Percentiles rank a stretch among this genome's conserved stretches.
Evolutionary conservation across 2,797 vertebrate genomes (phyloP).

Genomic region (Chaenodraco wilsoni): DNA sequence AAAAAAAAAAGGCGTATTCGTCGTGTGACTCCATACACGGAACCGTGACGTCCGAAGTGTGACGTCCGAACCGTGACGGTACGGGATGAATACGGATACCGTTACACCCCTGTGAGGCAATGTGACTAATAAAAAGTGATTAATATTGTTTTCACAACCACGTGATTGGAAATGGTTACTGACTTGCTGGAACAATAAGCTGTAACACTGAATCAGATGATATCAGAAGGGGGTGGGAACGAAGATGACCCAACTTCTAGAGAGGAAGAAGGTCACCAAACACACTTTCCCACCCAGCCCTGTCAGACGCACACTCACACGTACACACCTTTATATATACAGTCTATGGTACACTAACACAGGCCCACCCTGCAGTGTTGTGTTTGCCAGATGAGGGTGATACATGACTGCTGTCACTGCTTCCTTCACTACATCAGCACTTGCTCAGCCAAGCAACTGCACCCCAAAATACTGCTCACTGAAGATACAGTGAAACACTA

Average conservation of each 20-base stretch:
- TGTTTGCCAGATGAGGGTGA: conserved; percentile 76
- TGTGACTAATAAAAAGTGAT: conserved; percentile 1
- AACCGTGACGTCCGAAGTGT: no score
- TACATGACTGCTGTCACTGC: conserved; percentile 70
- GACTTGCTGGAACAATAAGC: conserved; percentile 39
- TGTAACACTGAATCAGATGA: conserved; percentile 56
- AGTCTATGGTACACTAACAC: conserved; percentile 11
- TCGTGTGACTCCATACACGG: no score
- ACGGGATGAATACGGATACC: no score
- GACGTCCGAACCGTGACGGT: no score
- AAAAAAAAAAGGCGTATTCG: no score
- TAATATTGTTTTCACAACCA: conserved; percentile 8
- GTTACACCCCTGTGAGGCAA: background rate
- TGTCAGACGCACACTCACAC: conserved; percentile 47
- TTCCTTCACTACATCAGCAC: conserved; percentile 64
- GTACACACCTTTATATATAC: conserved; percentile 8
- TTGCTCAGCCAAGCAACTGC: conserved; percentile 51
- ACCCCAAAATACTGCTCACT: conserved; percentile 29
- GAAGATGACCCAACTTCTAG: conserved; percentile 68
- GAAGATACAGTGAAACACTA: conserved; percentile 52
- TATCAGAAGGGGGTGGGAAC: conserved; percentile 65
- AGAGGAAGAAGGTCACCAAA: conserved; percentile 80
- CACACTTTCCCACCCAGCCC: conserved; percentile 71
- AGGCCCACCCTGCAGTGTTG: conserved; percentile 60
- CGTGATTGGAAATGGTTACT: conserved; percentile 20